Base-by-base conservation (phyloP, 2,888 invertebrate species). In the Sphecodes monilicornis region DNA sequence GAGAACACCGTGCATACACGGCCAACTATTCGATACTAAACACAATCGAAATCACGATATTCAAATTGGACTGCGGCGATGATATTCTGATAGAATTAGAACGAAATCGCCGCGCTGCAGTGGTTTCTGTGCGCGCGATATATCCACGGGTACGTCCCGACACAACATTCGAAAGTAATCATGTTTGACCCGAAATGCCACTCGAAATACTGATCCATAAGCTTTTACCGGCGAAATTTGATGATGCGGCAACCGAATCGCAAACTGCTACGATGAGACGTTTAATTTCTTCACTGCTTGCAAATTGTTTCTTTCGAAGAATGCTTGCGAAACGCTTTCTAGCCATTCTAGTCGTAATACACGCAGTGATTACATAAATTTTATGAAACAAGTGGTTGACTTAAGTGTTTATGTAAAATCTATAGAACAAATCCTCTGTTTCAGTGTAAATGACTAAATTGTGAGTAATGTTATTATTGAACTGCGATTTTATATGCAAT, bases 241-340 rank as follows among this genome's bases (percentile, higher is more conserved):
- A 41, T 71, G 64, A 71, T 50, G 3, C 50, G 18, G 41, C 80
- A 73, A n/a, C n/a, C 8, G 29, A 41, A 29, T 69, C 41, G 32
- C 29, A 41, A 74, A 29, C 73, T 39, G 43, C 73, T 11, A 8
- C 13, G 41, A 13, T n/a, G 26, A 18, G 36, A n/a, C 22, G 13
- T 3, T 41, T 32, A 18, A 39, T 60, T 29, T 60, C 43, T 11
- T 43, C 43, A 3, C 43, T 32, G 43, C 29, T 22, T 29, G 32
- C 18, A 41, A 43, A 64, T 64, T 64, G 32, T 39, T 41, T 6
- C 11, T 13, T 43, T 57, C 11, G 41, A 29, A 16, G 29, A n/a
- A 64, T 64, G 57, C 54, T 54, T n/a, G 54, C 54, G 54, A 54
- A n/a, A 54, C n/a, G 54, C n/a, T 54, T 54, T 54, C 54, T 54